A percentile compares a stretch with the other conserved stretches of the same genome.
phyloP scores from a whole-genome alignment of 2,888 invertebrate genomes.

The Amphimallon solstitiale region DNA sequence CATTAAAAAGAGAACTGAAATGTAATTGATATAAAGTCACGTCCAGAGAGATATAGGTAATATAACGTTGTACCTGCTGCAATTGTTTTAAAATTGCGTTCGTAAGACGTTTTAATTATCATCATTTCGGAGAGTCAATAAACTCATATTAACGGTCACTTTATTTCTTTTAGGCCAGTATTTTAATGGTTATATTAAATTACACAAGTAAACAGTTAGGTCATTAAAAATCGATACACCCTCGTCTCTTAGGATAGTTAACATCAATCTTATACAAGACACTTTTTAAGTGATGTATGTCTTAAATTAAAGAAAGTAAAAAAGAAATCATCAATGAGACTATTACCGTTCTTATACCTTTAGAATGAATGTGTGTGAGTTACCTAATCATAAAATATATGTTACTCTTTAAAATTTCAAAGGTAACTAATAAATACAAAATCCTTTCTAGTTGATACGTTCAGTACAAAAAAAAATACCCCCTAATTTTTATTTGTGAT shows the following conservation, averaged over 20 bases:
- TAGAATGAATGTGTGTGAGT: no score
- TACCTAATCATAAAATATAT: no score
- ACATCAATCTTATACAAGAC: background rate
- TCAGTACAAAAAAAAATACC: no score
- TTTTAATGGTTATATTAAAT: slow-evolving; percentile 8
- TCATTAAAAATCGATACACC: slow-evolving; percentile 1
- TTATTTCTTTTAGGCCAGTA: background rate
- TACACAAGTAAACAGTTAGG: slow-evolving; percentile 12
- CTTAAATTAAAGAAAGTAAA: no score
- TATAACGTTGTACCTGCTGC: background rate
- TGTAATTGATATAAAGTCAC: background rate
- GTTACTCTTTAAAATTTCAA: no score
- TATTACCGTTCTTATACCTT: no score
- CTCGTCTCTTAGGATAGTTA: background rate
- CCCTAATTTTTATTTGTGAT: no score
- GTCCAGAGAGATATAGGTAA: no score
- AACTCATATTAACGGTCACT: slow-evolving; percentile 4
- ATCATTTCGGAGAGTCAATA: background rate
- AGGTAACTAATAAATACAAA: no score
- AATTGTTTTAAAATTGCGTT: background rate
- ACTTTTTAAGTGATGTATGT: no score
- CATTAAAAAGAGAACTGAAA: background rate
- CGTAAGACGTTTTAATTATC: background rate
- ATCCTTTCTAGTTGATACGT: no score
- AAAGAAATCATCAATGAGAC: no score